A percentile compares a stretch with the other conserved stretches of the same genome.
Conservation (phyloP, 2,797 vertebrate species). For the Phrynocephalus guinanensis region DNA sequence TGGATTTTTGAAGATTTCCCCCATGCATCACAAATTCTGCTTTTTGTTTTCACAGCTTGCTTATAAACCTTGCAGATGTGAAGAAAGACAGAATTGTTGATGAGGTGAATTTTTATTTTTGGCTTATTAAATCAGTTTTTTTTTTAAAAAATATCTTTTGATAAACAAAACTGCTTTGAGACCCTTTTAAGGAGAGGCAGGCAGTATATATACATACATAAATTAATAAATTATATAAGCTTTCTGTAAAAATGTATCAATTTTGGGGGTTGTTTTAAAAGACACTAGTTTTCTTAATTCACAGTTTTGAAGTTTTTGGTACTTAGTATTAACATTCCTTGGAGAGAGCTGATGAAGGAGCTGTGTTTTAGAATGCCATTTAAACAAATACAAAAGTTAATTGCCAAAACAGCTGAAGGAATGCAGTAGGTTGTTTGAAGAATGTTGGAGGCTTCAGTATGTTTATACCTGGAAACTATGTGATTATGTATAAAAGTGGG, state of each 20-base stretch:
- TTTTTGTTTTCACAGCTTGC: slow-evolving; percentile 76
- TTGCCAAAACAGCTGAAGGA: not conserved
- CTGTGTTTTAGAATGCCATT: too few species aligned
- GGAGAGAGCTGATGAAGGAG: not conserved
- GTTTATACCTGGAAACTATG: not conserved
- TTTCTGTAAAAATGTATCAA: too few species aligned
- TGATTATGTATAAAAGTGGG: not conserved
- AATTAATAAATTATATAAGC: too few species aligned
- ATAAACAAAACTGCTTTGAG: too few species aligned
- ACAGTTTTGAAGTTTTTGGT: not conserved
- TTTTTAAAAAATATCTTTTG: not conserved
- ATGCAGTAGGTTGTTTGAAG: not conserved
- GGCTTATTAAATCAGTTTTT: not conserved
- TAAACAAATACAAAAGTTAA: not conserved
- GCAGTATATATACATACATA: too few species aligned
- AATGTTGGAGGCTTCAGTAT: not conserved
- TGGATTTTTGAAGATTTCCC: not conserved
- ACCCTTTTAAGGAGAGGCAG: too few species aligned
- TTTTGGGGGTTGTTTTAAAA: too few species aligned
- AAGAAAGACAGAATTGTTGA: slow-evolving; percentile 87
- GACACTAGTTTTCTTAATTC: rapidly evolving
- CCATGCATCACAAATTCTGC: not conserved
- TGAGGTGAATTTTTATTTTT: slow-evolving; percentile 78
- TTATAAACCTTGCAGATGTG: slow-evolving; percentile 89
- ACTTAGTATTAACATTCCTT: not conserved